Percentiles rank a stretch among this genome's conserved stretches.
Evolutionary conservation across 2,888 invertebrate genomes (phyloP).

Genomic region (Hirtodrosophila duncani): DNA sequence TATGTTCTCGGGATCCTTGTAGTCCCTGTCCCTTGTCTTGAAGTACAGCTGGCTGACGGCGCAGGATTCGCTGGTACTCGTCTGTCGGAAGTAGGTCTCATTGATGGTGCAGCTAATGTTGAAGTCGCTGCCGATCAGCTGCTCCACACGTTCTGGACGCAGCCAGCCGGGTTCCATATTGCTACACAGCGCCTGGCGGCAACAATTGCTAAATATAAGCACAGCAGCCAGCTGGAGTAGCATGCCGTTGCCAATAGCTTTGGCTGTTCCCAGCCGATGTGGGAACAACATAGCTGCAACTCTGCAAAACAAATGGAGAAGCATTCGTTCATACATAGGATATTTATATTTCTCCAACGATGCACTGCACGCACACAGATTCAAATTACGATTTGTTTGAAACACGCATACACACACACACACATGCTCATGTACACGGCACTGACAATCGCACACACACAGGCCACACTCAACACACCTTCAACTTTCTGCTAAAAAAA

Average conservation of each 20-base stretch:
- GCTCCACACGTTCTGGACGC: conserved; percentile 54
- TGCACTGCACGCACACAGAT: no score
- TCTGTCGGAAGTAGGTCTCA: conserved; percentile 30
- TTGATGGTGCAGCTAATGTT: conserved; percentile 74
- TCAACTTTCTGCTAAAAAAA: conserved; percentile 32
- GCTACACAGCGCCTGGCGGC: conserved; percentile 2
- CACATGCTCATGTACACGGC: conserved; percentile 15
- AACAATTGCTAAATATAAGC: conserved; percentile 7
- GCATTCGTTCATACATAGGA: no score
- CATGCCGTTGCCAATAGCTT: conserved; percentile 2
- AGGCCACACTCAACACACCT: conserved; percentile 22
- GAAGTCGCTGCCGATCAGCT: conserved; percentile 63
- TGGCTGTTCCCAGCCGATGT: no score
- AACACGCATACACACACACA: conserved; percentile 20
- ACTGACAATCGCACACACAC: conserved; percentile 33
- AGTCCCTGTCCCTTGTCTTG: conserved; percentile 11
- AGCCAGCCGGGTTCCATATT: conserved; percentile 57
- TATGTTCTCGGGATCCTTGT: conserved; percentile 9
- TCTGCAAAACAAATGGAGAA: no score
- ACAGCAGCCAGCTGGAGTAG: conserved; percentile 11
- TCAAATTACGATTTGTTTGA: conserved; percentile 8
- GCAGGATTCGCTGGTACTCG: conserved; percentile 36
- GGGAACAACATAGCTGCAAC: no score
- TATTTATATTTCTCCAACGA: no score
- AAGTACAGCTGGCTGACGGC: conserved; percentile 59